Percentiles rank a stretch among this genome's conserved stretches.
Conservation (phyloP, 2,113 vertebrate genomes). For the Centropus unirufus region DNA sequence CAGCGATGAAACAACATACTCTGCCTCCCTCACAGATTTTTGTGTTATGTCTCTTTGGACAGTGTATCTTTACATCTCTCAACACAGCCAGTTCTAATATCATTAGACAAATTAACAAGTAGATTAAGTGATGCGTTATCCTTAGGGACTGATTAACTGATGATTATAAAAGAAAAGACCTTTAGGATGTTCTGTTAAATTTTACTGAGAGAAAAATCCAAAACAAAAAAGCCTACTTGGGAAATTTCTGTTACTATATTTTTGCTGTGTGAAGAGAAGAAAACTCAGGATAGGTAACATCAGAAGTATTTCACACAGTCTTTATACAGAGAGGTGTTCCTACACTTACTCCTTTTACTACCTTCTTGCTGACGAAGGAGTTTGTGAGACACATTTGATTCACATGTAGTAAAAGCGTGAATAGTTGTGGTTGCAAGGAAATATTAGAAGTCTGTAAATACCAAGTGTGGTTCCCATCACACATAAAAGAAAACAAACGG, state of each 20-base stretch:
- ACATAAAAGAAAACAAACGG: slow-evolving; percentile 45
- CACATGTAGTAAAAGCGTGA: background rate
- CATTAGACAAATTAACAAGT: background rate
- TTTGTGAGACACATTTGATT: background rate
- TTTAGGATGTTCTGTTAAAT: background rate
- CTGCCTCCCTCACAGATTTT: background rate
- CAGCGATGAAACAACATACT: background rate
- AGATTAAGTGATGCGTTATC: background rate
- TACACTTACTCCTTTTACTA: background rate
- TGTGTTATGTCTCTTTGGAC: background rate
- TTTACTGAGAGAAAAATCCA: background rate
- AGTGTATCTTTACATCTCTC: background rate
- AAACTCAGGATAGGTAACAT: background rate
- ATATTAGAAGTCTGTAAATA: slow-evolving; percentile 25
- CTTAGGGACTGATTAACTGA: background rate
- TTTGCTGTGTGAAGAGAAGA: background rate
- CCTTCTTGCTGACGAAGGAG: background rate
- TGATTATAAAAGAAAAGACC: background rate
- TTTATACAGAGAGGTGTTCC: background rate
- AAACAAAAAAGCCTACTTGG: background rate
- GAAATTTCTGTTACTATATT: background rate
- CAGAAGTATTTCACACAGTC: background rate
- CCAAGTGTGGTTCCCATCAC: slow-evolving; percentile 46
- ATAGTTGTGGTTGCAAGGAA: background rate
- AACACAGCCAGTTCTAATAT: background rate